Evolutionary conservation across 2,113 vertebrate genomes (phyloP), one percentile per base, ranked within the genome.

Genomic region (Dolichallabes microphthalmus): DNA sequence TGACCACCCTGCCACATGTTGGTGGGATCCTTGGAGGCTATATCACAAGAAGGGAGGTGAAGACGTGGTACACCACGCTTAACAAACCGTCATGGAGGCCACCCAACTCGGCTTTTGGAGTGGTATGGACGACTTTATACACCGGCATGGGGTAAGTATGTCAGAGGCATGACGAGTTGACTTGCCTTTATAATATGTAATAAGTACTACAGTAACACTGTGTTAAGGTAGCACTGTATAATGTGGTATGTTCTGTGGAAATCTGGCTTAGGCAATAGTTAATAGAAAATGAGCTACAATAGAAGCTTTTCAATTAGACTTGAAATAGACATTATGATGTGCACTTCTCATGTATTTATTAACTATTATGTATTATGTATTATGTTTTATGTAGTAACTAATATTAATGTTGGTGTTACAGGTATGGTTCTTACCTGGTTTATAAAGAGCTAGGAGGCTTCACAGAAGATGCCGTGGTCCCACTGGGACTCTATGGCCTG

Each of bases 361-460:
- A 35, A 64, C n/a, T n/a, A n/a, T n/a, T n/a, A n/a, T n/a, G n/a
- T n/a, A n/a, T n/a, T n/a, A n/a, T n/a, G n/a, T n/a, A n/a, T n/a
- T n/a, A n/a, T n/a, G n/a, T n/a, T n/a, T n/a, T n/a, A n/a, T n/a
- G n/a, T n/a, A n/a, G n/a, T n/a, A n/a, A n/a, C 32, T 64, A 53
- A 35, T 53, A 1, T 1, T 4, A 50, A 35, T 63, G 22, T 32
- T 50, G 12, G 69, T 53, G 35, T 11, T 22, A 76, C n/a, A 98
- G 97, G 27, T 97, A 97, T 1, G 96, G 94, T 63, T 98, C 97
- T 69, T 98, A 98, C 89, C 91, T 98, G 90, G 91, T 98, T 3
- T 98, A 96, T 96, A 97, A 93, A 3, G 96, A 97, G 80, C 94
- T 97, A 35, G 96, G 96, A 0, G 96, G 96, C 91, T 97, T 96